Conservation (phyloP, 1,140 invertebrate species). For the Lanistes nyassanus region DNA sequence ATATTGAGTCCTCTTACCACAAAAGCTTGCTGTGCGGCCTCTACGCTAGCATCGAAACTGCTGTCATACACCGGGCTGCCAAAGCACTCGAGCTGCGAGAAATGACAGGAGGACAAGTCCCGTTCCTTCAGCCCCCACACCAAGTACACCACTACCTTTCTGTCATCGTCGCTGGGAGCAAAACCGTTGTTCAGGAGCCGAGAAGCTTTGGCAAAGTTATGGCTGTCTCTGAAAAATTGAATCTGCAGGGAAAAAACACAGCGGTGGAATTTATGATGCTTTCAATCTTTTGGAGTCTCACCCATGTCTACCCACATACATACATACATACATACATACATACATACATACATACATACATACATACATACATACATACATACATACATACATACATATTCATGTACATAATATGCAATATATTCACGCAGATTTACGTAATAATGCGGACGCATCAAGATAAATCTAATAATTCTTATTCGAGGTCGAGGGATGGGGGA, state of each 20-base stretch:
- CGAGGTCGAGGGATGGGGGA: too few relatives aligned
- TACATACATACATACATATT: too few relatives aligned
- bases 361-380: not conserved
- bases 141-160: constrained; percentile 22
- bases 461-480: too few relatives aligned
- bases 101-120: constrained; percentile 43
- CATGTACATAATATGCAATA: too few relatives aligned
- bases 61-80: constrained; percentile 37
- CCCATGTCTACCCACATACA: not conserved
- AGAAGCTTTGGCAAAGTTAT: constrained; percentile 17
- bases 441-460: too few relatives aligned
- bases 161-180: constrained; percentile 4
- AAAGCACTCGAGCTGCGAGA: constrained; percentile 36
- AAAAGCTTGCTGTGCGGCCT: constrained; percentile 37
- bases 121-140: constrained; percentile 50
- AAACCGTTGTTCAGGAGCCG: constrained; percentile 4
- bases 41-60: constrained; percentile 40
- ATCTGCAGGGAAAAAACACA: constrained; percentile 1
- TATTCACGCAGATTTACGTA: too few relatives aligned
- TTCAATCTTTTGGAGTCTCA: not conserved
- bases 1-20: constrained; percentile 32
- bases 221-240: constrained; percentile 15
- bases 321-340: not conserved
- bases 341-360: not conserved
- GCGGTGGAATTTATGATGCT: not conserved